Evolutionary conservation across 2,797 vertebrate genomes (phyloP).

Genomic region (Neoniphon sammara): DNA sequence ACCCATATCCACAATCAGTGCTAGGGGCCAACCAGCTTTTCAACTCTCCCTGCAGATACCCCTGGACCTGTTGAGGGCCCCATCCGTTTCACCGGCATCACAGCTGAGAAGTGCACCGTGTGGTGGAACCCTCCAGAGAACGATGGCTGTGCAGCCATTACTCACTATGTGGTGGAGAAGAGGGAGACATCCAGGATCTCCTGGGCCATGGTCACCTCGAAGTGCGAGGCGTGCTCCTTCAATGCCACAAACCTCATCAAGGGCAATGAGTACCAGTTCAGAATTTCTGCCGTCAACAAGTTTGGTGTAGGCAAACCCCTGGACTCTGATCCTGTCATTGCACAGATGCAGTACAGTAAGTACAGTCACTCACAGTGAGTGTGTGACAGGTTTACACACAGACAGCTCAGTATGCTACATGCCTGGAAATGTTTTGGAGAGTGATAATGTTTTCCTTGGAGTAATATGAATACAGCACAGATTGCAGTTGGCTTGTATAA

Average conservation of each 20-base stretch:
- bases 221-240: slow-evolving; percentile 94
- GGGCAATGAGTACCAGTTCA: slow-evolving; percentile 99
- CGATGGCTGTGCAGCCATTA: slow-evolving; percentile 93
- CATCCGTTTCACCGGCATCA: slow-evolving; percentile 95
- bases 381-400: background rate
- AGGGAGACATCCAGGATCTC: slow-evolving; percentile 96
- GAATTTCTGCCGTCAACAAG: slow-evolving; percentile 96
- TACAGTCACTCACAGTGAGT: slow-evolving; percentile 17
- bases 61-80: slow-evolving; percentile 95
- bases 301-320: slow-evolving; percentile 94
- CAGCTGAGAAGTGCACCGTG: slow-evolving; percentile 93
- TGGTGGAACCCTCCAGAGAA: slow-evolving; percentile 99
- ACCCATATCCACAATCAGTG: no score
- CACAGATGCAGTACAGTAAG: slow-evolving; percentile 99
- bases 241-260: slow-evolving; percentile 93
- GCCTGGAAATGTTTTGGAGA: no score
- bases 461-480: no score
- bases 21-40: background rate
- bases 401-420: background rate
- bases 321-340: slow-evolving; percentile 92
- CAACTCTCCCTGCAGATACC: slow-evolving; percentile 83
- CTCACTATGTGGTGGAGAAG: slow-evolving; percentile 96
- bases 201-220: slow-evolving; percentile 94
- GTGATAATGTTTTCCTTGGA: background rate
- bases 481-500: no score